A percentile compares a stretch with the other conserved stretches of the same genome.
Conservation (phyloP, 2,888 invertebrate species). For the Leucophenga montana region DNA sequence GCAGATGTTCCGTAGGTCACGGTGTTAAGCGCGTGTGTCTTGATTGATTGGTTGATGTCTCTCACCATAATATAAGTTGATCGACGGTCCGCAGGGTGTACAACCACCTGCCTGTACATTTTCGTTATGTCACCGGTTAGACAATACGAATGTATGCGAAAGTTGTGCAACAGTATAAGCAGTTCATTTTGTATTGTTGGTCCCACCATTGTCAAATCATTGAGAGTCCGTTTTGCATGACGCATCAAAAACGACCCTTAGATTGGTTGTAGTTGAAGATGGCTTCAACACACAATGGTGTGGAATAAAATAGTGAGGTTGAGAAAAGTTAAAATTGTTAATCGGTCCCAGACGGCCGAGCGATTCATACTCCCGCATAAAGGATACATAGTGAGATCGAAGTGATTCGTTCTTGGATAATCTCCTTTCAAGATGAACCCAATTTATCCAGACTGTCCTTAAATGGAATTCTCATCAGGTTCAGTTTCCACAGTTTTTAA, state of each 20-base stretch:
- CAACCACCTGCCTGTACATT: background rate
- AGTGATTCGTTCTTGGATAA: constrained; percentile 15
- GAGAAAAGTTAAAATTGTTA: background rate
- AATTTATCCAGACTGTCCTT: constrained; percentile 23
- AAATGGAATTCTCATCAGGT: background rate
- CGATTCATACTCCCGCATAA: constrained; percentile 1
- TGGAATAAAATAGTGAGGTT: constrained; percentile 4
- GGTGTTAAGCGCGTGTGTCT: no score
- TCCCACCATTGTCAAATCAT: constrained; percentile 25
- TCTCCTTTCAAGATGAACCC: constrained; percentile 19
- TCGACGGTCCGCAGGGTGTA: background rate
- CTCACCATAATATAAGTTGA: background rate
- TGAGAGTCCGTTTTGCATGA: no score
- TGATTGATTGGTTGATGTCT: background rate
- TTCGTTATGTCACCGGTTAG: background rate
- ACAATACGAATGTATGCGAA: background rate
- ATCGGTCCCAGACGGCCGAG: background rate
- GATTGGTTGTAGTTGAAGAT: no score
- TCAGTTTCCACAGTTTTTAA: background rate
- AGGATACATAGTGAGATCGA: background rate
- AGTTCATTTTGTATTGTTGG: constrained; percentile 28
- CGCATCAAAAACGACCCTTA: no score
- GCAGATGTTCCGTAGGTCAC: no score
- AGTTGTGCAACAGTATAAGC: constrained; percentile 19
- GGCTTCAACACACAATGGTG: no score